Conservation (phyloP, 2,888 invertebrate genomes). For the Eupeodes luniger region DNA sequence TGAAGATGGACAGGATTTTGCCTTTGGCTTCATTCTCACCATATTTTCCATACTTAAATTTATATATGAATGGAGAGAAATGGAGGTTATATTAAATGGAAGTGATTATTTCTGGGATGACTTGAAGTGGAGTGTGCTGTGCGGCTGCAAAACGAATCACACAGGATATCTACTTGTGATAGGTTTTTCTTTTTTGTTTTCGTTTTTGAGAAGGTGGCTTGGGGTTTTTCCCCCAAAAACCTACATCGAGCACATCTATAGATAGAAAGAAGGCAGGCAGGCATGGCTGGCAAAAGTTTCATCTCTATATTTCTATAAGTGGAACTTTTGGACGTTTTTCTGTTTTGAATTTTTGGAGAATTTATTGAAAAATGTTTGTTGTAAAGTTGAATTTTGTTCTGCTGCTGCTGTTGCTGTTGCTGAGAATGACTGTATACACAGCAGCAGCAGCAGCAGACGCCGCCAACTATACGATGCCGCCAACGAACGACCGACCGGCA, state of each 20-base stretch:
- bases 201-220: neutral
- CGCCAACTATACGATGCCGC: neutral
- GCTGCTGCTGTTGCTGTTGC: neutral
- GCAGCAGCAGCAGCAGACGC: neutral
- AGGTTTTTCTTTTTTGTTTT: conserved; percentile 23
- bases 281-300: conserved; percentile 39
- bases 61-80: conserved; percentile 73
- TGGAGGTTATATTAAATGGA: conserved; percentile 73
- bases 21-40: conserved; percentile 51
- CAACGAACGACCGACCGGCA: neutral
- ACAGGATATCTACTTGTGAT: conserved; percentile 13
- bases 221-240: conserved; percentile 14
- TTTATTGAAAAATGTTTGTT: conserved; percentile 71
- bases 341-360: conserved; percentile 66
- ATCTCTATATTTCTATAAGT: conserved; percentile 19
- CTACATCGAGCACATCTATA: conserved; percentile 32
- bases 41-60: conserved; percentile 50
- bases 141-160: conserved; percentile 7
- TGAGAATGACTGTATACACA: no score
- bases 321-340: conserved; percentile 65
- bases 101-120: conserved; percentile 56
- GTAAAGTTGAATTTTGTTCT: conserved; percentile 46
- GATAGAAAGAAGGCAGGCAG: conserved; percentile 13
- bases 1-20: conserved; percentile 59
- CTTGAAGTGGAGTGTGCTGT: conserved; percentile 1